phyloP scores from a whole-genome alignment of 2,113 vertebrate species.

The Elachura formosa region DNA sequence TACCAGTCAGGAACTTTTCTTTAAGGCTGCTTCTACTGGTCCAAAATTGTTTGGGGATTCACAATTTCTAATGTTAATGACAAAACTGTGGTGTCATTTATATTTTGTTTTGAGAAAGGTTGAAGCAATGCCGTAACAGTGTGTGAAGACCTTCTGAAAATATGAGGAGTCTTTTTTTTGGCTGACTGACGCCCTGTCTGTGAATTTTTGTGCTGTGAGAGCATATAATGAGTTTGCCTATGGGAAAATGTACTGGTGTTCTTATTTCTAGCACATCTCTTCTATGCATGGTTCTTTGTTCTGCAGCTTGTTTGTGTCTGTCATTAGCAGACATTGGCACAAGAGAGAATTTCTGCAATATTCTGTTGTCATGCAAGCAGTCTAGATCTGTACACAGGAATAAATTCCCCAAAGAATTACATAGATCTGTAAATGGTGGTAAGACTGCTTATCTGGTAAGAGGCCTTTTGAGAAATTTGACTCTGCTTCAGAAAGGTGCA shows the following conservation, averaged over 20 bases:
- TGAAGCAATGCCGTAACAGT: neutral
- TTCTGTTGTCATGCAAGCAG: neutral
- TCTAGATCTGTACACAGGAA: neutral
- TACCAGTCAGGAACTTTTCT: neutral
- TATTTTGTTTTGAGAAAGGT: neutral
- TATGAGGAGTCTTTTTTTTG: neutral
- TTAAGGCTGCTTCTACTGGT: neutral
- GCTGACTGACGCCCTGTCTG: neutral
- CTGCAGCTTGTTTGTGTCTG: neutral
- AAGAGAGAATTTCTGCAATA: neutral
- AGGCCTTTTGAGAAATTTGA: neutral
- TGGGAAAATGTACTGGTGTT: neutral
- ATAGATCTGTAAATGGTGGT: neutral
- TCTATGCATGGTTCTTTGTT: neutral
- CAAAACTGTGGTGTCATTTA: neutral
- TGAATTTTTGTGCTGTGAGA: neutral
- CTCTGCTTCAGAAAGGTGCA: neutral
- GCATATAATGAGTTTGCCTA: neutral
- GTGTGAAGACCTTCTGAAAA: neutral
- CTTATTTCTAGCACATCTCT: neutral
- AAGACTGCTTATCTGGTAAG: neutral
- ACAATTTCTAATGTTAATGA: neutral
- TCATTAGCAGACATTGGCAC: neutral
- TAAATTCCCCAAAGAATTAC: neutral
- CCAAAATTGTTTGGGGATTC: neutral